Base-by-base conservation (phyloP, 1,140 invertebrate genomes). In the Tribolium madens region DNA sequence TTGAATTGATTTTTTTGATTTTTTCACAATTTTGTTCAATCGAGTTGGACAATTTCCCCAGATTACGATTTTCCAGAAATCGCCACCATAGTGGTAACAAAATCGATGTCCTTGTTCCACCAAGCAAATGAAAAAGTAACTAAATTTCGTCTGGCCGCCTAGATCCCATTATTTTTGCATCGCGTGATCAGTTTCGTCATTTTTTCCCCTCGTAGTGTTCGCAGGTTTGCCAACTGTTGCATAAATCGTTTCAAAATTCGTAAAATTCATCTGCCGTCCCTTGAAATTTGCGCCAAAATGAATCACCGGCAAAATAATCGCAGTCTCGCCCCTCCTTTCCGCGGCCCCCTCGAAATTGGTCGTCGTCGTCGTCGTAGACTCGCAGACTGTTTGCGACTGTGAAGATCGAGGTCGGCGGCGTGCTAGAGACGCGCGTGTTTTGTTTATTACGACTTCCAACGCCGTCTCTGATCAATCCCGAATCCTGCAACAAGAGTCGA, bases 351-450 rank as follows among this genome's bases (percentile, higher is more conserved):
- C 12, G 57, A 36, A 68, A 71, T 31, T 46, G 52, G 64, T 31
- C 75, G 69, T 52, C 50, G 48, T 53, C 46, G 57, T 18, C 57
- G 73, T 68, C 6, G 36, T 42, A 64, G 57, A 64, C 52, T 64
- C 42, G 73, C 71, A 74, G 73, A 68, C 57, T 36, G 73, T 18
- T 36, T 69, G 73, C 73, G 73, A 50, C 73, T 36, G 73, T 18
- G 50, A 42, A 74, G 17, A n/a, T 17, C 36, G 53, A 75, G 17
- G 73, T 47, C 42, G 36, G 47, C 33, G 69, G 69, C 42, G 15
- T 10, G 47, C 15, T n/a, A 13, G 6, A 52, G 69, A 52, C 69
- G 69, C 69, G 47, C 18, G 69, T 71, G 26, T 69, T 69, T 71
- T 71, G 69, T 71, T 71, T 71, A 14, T 71, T 71, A n/a, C 7